Conservation (phyloP, 1,140 invertebrate genomes). For the Drosophila mayri region DNA sequence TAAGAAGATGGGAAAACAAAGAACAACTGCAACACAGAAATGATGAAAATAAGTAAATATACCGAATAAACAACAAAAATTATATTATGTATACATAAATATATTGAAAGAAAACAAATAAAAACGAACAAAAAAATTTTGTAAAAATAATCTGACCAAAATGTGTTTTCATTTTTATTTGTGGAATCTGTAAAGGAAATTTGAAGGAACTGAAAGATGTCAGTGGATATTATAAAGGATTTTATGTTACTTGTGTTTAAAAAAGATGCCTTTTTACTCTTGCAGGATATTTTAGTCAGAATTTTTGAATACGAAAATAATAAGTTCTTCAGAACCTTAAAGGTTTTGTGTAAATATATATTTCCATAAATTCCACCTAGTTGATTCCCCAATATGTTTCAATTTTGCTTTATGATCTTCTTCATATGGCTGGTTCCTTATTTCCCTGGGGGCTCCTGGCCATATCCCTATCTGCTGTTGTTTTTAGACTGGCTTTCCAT, state of each 20-base stretch:
- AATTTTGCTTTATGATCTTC: slow-evolving; percentile 25
- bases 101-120: slow-evolving; percentile 84
- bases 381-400: slow-evolving; percentile 21
- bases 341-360: not conserved
- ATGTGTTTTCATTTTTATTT: slow-evolving; percentile 16
- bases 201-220: not conserved
- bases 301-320: not conserved
- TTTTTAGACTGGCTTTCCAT: slow-evolving; percentile 36
- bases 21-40: slow-evolving; percentile 79
- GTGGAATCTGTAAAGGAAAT: not conserved
- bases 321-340: not conserved
- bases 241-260: not conserved
- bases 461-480: slow-evolving; percentile 32
- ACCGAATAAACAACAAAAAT: slow-evolving; percentile 76
- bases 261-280: not conserved
- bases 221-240: not conserved
- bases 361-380: not conserved
- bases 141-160: slow-evolving; percentile 60
- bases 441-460: slow-evolving; percentile 35
- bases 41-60: slow-evolving; percentile 76
- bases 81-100: slow-evolving; percentile 85
- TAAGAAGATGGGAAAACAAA: slow-evolving; percentile 47
- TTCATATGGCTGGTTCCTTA: slow-evolving; percentile 26
- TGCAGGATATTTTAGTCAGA: not conserved
- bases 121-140: slow-evolving; percentile 83